Base-by-base conservation (phyloP, 1,140 invertebrate genomes). In the Papilio glaucus region DNA sequence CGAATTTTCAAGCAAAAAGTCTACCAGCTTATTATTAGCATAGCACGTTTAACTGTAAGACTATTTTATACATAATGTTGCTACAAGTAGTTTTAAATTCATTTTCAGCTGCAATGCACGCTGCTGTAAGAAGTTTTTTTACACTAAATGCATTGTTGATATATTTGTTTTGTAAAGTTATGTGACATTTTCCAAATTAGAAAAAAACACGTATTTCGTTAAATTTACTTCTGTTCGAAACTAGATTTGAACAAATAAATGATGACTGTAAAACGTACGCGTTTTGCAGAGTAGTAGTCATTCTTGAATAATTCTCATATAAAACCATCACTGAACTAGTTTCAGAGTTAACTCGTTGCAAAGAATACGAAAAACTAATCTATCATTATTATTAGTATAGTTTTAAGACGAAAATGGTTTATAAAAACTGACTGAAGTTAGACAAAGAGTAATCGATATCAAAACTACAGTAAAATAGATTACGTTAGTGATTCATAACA, bases 1-100 rank as follows among this genome's bases (percentile, higher is more conserved):
- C 24, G 21, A 45, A 68, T 68, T 68, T 68, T 68, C 49, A 57
- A 24, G 49, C 9, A 57, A 57, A 24, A 57, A 57, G 10, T 57
- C 49, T 57, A 57, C 21, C 18, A 57, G 49, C 18, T 24, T 57
- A 24, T 26, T 57, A 57, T 2, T 33, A 6, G 49, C 21, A 53
- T 9, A 12, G 45, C 49, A 57, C 18, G 49, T 57, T 57, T 9
- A 24, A 57, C 49, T 24, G 49, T 57, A 33, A 33, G 6, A 33
- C 29, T 33, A 33, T 33, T 57, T 57, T 57, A 26, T 4, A 26
- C 21, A 21, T 24, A 24, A 26, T 57, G 49, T 57, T 57, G 12
- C 21, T 24, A 12, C 21, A 4, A 57, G 8, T 5, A 6, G 10
- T 57, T 53, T 53, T 53, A 53, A 0, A 53, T 53, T 53, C 18